These are phyloP conservation scores for Drosophila leontia DNA, from an alignment of 1,140 invertebrate species.

Conservation along the genomic window DNA sequence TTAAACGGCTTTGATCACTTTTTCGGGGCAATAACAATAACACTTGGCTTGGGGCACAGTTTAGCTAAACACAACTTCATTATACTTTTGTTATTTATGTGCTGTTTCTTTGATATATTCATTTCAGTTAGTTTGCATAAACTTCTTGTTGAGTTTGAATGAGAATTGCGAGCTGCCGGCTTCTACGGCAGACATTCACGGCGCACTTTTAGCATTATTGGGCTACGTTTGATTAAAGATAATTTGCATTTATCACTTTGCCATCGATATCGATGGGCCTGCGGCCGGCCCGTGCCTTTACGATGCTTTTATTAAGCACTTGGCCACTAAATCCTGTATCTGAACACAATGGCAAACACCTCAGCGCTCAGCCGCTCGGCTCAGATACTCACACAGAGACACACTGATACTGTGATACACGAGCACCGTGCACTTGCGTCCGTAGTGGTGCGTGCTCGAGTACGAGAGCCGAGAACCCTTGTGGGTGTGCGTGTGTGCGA, in stretches of 20 bases:
- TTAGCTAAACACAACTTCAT: conserved; percentile 8
- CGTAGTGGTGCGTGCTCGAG: conserved; percentile 29
- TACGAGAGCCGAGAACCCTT: conserved; percentile 39
- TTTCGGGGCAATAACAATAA: conserved; percentile 4
- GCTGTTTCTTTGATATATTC: conserved; percentile 11
- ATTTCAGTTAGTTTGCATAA: conserved; percentile 11
- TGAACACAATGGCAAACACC: conserved; percentile 49
- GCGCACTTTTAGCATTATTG: conserved; percentile 30
- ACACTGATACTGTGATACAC: conserved; percentile 13
- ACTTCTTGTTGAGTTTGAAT: neutral
- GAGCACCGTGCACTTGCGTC: conserved; percentile 27
- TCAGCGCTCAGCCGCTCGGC: conserved; percentile 21
- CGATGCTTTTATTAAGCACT: conserved; percentile 50
- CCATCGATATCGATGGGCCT: conserved; percentile 9
- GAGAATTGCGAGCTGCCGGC: conserved; percentile 4
- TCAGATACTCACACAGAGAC: conserved; percentile 39
- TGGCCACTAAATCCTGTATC: conserved; percentile 51
- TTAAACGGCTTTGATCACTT: conserved; percentile 12
- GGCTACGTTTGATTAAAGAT: conserved; percentile 28
- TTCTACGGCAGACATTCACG: neutral
- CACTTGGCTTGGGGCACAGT: conserved; percentile 8
- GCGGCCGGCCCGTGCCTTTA: conserved; percentile 19
- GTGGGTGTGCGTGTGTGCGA: conserved; percentile 13
- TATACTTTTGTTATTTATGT: conserved; percentile 13
- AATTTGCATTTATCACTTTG: conserved; percentile 49